Percentiles rank a stretch among this genome's conserved stretches.
Conservation (phyloP, 1,140 invertebrate genomes). For the Nomia melanderi region DNA sequence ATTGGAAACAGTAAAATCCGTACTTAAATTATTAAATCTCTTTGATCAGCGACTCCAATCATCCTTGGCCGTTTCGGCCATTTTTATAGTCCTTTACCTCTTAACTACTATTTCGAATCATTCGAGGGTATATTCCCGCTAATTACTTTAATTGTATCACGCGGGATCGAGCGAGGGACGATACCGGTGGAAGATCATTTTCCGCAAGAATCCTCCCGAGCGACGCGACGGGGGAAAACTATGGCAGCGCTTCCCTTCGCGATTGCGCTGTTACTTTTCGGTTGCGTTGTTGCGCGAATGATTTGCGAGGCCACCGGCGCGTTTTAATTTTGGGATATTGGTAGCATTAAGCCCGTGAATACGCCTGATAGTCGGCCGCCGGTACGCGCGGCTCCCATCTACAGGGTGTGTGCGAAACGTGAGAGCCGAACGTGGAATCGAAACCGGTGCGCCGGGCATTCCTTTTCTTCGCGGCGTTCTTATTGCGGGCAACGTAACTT, state of each 20-base stretch:
- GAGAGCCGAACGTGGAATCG: neutral
- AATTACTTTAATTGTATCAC: neutral
- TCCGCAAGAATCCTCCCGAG: neutral
- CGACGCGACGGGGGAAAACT: neutral
- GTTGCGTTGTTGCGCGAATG: slow-evolving; percentile 58
- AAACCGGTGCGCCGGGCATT: neutral
- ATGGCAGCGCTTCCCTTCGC: slow-evolving; percentile 17
- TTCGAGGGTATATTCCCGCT: too few species aligned
- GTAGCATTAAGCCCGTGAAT: slow-evolving; percentile 63
- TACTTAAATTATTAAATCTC: too few species aligned
- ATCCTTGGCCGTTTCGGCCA: neutral
- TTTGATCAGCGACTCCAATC: too few species aligned
- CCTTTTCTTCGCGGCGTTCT: neutral
- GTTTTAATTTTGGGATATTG: slow-evolving; percentile 75
- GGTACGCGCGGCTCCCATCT: slow-evolving; percentile 40
- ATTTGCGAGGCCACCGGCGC: slow-evolving; percentile 66
- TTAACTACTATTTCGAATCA: too few species aligned
- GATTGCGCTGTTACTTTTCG: slow-evolving; percentile 53
- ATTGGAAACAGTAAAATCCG: neutral
- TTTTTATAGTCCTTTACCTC: too few species aligned
- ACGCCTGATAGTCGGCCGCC: slow-evolving; percentile 53
- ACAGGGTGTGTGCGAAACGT: slow-evolving; percentile 52
- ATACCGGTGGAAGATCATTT: too few species aligned
- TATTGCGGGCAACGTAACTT: neutral
- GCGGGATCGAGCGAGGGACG: neutral